These are phyloP conservation scores for Orthonevra nobilis DNA, from an alignment of 2,888 invertebrate genomes.

Conservation along the genomic window DNA sequence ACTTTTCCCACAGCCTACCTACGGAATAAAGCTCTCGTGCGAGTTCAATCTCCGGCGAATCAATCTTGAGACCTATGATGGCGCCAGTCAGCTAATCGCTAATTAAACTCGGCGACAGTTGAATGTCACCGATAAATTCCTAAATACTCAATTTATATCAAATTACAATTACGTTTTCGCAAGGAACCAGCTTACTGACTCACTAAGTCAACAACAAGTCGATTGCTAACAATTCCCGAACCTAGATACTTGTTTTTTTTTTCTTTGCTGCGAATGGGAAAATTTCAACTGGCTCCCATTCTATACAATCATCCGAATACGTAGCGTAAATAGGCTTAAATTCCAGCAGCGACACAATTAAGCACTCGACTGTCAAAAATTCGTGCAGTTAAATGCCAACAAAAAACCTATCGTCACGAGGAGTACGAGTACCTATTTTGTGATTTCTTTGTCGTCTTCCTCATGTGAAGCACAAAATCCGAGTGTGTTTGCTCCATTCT, in stretches of 20 bases:
- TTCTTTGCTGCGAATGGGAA: too few species aligned
- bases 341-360: conserved; percentile 45
- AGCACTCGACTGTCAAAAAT: conserved; percentile 9
- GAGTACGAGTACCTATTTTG: not conserved
- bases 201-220: conserved; percentile 35
- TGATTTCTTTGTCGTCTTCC: not conserved
- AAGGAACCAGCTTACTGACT: conserved; percentile 25
- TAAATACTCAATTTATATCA: conserved; percentile 57
- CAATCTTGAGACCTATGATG: too few species aligned
- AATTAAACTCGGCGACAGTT: conserved; percentile 30
- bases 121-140: conserved; percentile 30
- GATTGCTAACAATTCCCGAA: conserved; percentile 15
- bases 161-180: conserved; percentile 50
- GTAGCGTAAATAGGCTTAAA: conserved; percentile 35
- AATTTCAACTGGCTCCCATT: conserved; percentile 42
- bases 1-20: too few species aligned
- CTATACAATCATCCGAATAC: conserved; percentile 31
- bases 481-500: conserved; percentile 5
- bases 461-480: conserved; percentile 25
- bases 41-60: too few species aligned
- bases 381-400: not conserved
- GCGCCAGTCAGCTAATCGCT: conserved; percentile 47
- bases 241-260: not conserved
- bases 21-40: too few species aligned
- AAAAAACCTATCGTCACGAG: too few species aligned